These are phyloP conservation scores for Pagrus major DNA, from an alignment of 2,113 vertebrate genomes.

Conservation along the genomic window DNA sequence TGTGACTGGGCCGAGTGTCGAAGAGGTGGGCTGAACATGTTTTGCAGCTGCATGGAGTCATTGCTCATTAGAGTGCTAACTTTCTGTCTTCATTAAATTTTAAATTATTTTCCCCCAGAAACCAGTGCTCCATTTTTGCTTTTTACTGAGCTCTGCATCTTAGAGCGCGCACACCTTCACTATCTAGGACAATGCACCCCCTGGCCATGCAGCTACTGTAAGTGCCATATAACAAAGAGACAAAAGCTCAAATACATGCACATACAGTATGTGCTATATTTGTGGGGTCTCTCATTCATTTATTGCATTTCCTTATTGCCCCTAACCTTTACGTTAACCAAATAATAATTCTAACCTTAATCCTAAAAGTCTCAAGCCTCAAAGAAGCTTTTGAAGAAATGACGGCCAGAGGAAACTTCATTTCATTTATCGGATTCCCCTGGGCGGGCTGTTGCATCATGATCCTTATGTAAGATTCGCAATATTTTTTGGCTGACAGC, in stretches of 20 bases:
- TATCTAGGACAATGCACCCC: constrained; percentile 76
- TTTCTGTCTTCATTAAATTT: constrained; percentile 76
- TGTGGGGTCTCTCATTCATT: background rate
- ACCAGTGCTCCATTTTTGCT: constrained; percentile 73
- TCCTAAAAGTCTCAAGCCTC: constrained; percentile 19
- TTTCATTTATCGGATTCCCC: background rate
- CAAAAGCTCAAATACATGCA: constrained; percentile 23
- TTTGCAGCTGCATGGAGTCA: constrained; percentile 50
- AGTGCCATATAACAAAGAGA: constrained; percentile 40
- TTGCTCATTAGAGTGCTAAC: constrained; percentile 69
- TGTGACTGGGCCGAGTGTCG: constrained; percentile 6
- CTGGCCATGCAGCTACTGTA: constrained; percentile 53
- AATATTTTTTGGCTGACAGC: background rate
- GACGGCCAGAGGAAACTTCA: background rate
- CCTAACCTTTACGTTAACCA: background rate
- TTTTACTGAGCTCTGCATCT: constrained; percentile 73
- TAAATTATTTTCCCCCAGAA: constrained; percentile 69
- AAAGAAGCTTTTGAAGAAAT: constrained; percentile 20
- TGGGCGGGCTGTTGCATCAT: constrained; percentile 1
- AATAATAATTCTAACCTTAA: constrained; percentile 10
- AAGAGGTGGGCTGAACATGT: constrained; percentile 31
- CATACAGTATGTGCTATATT: constrained; percentile 3
- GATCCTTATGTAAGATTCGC: constrained; percentile 19
- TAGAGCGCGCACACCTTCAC: constrained; percentile 65
- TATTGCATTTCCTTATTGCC: background rate